These are phyloP conservation scores for Hoplodrina blanda DNA, from an alignment of 2,888 invertebrate species.

Conservation along the genomic window DNA sequence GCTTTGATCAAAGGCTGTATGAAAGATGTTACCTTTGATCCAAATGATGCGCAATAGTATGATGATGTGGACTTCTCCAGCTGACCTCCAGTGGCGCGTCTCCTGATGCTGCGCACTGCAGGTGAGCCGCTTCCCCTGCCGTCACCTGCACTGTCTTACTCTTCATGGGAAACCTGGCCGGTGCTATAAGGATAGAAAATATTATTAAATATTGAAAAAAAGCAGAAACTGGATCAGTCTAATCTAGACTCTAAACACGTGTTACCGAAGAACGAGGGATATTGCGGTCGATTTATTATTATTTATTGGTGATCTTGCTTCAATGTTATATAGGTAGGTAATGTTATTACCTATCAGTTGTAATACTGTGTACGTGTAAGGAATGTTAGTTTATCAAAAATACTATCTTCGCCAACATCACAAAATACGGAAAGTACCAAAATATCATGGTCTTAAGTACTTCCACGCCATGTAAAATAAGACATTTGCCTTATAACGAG, in stretches of 20 bases:
- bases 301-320: background rate
- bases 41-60: constrained; percentile 92
- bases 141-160: constrained; percentile 95
- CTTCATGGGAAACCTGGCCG: constrained; percentile 96
- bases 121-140: constrained; percentile 95
- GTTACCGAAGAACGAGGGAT: background rate
- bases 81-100: constrained; percentile 96
- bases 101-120: constrained; percentile 97
- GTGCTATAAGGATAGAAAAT: constrained; percentile 89
- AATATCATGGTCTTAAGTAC: background rate
- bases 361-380: background rate
- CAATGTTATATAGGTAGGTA: background rate
- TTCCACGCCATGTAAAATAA: constrained; percentile 5
- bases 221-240: background rate
- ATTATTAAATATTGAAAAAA: background rate
- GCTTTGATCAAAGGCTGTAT: too few species aligned
- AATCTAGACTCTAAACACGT: background rate
- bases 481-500: background rate
- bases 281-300: background rate
- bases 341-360: background rate
- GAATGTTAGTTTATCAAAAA: background rate
- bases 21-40: constrained; percentile 91
- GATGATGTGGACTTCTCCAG: constrained; percentile 95
- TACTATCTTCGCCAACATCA: background rate
- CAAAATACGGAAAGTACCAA: background rate